Evolutionary conservation across 2,888 invertebrate genomes (phyloP).

Genomic region (Caenorhabditis sp.): DNA sequence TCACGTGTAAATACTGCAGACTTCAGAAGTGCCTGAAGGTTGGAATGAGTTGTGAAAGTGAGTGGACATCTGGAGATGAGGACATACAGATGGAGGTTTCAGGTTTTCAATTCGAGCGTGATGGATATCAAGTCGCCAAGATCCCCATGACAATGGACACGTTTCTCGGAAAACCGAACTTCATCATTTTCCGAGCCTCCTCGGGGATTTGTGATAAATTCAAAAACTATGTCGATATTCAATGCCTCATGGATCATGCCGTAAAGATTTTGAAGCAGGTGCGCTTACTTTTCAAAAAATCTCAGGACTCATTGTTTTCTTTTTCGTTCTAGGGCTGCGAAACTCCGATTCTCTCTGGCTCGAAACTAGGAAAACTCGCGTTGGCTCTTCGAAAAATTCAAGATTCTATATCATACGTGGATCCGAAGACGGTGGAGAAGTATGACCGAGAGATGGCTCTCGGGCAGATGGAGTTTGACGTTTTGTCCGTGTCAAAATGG

Average conservation of each 20-base stretch:
- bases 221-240: background rate
- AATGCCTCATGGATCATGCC: background rate
- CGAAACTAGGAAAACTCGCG: background rate
- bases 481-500: constrained; percentile 53
- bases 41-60: constrained; percentile 61
- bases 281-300: background rate
- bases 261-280: background rate
- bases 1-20: constrained; percentile 52
- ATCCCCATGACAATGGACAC: constrained; percentile 20
- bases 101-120: constrained; percentile 2
- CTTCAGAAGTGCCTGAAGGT: constrained; percentile 56
- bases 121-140: background rate
- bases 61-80: background rate
- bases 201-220: background rate
- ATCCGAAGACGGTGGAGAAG: background rate
- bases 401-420: background rate
- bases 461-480: constrained; percentile 13
- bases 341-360: constrained; percentile 1
- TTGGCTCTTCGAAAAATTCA: constrained; percentile 9
- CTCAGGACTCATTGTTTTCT: too few species aligned
- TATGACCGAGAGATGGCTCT: background rate
- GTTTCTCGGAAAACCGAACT: background rate
- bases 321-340: background rate
- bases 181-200: constrained; percentile 4
- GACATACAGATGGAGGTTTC: background rate